Conservation (phyloP, 1,140 invertebrate genomes). For the Zaprionus lachaisei region DNA sequence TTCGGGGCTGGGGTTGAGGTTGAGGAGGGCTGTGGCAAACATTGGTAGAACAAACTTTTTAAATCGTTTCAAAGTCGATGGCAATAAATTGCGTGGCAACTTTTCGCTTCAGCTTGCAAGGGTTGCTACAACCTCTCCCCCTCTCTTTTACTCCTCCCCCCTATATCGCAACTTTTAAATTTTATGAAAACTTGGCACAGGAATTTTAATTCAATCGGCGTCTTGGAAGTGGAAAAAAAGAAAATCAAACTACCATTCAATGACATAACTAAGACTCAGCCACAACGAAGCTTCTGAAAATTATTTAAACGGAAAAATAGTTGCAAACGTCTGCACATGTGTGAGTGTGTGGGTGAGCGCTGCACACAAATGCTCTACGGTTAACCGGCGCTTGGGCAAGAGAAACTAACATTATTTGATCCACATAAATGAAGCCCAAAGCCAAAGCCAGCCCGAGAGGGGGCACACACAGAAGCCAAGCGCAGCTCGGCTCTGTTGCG, state of each 20-base stretch:
- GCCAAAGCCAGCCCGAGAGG: conserved; percentile 51
- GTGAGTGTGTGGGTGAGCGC: conserved; percentile 19
- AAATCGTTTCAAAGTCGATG: conserved; percentile 62
- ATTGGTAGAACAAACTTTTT: conserved; percentile 67
- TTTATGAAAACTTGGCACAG: conserved; percentile 38
- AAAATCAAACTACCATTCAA: conserved; percentile 13
- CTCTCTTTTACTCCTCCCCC: background rate
- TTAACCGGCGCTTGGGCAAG: conserved; percentile 49
- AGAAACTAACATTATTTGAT: conserved; percentile 56
- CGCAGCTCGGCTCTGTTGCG: background rate
- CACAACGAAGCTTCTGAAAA: conserved; percentile 58
- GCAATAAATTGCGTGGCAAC: conserved; percentile 70
- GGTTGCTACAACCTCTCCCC: background rate
- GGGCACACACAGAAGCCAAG: conserved; percentile 33
- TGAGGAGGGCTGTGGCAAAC: conserved; percentile 44
- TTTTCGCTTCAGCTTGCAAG: conserved; percentile 41
- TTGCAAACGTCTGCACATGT: conserved; percentile 20
- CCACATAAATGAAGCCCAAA: conserved; percentile 74
- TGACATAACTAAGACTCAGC: conserved; percentile 60
- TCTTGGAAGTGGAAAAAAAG: conserved; percentile 1
- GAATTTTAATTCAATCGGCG: conserved; percentile 71
- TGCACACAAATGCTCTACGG: conserved; percentile 40
- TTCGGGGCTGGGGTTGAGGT: conserved; percentile 8
- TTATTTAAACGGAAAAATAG: conserved; percentile 76
- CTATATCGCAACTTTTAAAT: background rate